phyloP scores from a whole-genome alignment of 2,113 vertebrate genomes.

The Lagopus muta region DNA sequence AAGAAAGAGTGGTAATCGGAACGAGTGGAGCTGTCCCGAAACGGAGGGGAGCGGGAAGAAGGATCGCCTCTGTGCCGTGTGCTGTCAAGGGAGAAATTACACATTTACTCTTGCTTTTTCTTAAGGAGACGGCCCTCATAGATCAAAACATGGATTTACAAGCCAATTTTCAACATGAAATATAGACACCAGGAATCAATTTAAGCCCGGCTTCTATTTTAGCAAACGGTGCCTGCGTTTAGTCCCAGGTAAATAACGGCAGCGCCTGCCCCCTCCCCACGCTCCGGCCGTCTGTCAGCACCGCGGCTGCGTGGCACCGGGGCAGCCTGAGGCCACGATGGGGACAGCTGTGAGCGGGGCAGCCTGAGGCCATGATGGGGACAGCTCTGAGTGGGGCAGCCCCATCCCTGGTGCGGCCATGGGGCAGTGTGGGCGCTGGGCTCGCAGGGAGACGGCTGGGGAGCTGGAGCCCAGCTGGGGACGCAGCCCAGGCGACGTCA shows the following conservation, averaged over 20 bases:
- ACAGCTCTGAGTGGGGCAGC: too few relatives aligned
- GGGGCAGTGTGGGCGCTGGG: not conserved
- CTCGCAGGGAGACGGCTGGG: not conserved
- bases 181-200: conserved; percentile 98
- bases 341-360: too few relatives aligned
- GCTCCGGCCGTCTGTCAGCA: not conserved
- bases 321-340: not conserved
- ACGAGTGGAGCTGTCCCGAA: conserved; percentile 80
- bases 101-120: conserved; percentile 99
- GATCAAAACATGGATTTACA: conserved; percentile 96
- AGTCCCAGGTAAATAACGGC: conserved; percentile 74
- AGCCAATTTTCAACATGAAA: conserved; percentile 99
- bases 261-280: not conserved
- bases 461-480: not conserved
- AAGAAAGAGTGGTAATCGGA: conserved; percentile 81
- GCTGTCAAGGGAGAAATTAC: conserved; percentile 99
- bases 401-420: not conserved
- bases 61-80: conserved; percentile 96
- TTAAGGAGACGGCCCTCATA: conserved; percentile 99
- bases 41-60: conserved; percentile 88
- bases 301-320: fast-evolving
- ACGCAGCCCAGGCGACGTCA: not conserved
- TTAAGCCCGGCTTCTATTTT: conserved; percentile 88
- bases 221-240: conserved; percentile 74
- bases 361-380: not conserved